Evolutionary conservation across 2,797 vertebrate species (phyloP).

Genomic region (Tapirus indicus): DNA sequence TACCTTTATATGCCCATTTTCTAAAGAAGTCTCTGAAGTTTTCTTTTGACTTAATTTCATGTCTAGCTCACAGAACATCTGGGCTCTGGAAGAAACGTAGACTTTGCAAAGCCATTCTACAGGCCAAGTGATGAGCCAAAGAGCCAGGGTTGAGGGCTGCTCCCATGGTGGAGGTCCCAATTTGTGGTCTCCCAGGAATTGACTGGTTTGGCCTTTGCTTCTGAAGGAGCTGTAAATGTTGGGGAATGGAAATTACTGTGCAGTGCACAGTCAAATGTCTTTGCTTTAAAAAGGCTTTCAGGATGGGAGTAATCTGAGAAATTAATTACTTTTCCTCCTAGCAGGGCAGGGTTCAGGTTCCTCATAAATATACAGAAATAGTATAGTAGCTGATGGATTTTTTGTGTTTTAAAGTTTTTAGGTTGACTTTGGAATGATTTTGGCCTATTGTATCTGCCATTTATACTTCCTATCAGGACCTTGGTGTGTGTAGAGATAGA

Average conservation of each 20-base stretch:
- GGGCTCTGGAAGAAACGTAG: background rate
- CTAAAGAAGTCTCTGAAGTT: background rate
- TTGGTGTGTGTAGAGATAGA: background rate
- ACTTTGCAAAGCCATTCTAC: background rate
- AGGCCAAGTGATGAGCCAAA: background rate
- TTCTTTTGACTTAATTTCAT: background rate
- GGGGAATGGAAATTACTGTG: background rate
- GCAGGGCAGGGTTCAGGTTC: background rate
- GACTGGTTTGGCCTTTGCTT: background rate
- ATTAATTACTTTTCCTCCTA: background rate
- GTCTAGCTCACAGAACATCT: background rate
- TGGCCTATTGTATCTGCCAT: background rate
- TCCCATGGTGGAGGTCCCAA: background rate
- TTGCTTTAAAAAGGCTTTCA: background rate
- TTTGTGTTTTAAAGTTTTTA: background rate
- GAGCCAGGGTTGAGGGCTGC: background rate
- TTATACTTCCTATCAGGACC: background rate
- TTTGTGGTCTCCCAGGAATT: background rate
- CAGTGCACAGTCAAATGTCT: background rate
- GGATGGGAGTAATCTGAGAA: background rate
- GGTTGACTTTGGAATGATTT: background rate
- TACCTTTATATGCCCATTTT: background rate
- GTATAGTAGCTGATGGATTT: background rate
- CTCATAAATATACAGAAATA: background rate
- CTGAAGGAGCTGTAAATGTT: background rate